Conservation (phyloP, 1,140 invertebrate genomes). For the Meloidogyne exigua region DNA sequence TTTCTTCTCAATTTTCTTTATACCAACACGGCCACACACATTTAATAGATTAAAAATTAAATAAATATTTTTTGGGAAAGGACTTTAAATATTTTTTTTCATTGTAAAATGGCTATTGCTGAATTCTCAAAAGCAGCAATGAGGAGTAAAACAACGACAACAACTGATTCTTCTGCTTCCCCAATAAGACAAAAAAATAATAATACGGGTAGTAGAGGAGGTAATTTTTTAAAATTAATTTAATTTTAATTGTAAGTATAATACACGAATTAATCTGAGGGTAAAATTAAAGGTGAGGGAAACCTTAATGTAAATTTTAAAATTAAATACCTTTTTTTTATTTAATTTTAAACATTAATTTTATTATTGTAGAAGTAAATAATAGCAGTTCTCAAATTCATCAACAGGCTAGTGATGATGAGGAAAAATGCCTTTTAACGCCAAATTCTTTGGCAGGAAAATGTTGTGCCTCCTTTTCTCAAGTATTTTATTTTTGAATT, state of each 20-base stretch:
- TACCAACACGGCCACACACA: not conserved
- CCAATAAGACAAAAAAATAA: not conserved
- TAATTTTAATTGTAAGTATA: not conserved
- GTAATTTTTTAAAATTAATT: not conserved
- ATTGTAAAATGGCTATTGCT: not conserved
- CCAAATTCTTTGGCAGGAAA: constrained; percentile 26
- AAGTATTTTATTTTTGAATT: not conserved
- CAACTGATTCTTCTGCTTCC: not conserved
- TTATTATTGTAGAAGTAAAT: not conserved
- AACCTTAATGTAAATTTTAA: no score
- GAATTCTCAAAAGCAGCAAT: not conserved
- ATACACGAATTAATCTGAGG: not conserved
- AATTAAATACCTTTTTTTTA: not conserved
- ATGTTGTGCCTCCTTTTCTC: constrained; percentile 23
- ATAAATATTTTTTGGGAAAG: not conserved
- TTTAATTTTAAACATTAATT: not conserved
- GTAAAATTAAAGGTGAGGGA: not conserved
- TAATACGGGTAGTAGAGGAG: not conserved
- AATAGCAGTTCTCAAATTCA: not conserved
- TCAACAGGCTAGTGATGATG: constrained; percentile 33
- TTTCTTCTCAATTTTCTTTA: not conserved
- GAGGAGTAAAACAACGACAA: not conserved
- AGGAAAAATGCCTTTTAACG: constrained; percentile 39
- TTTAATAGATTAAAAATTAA: not conserved
- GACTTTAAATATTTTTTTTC: not conserved